Evolutionary conservation across 2,888 invertebrate genomes (phyloP), one percentile per base, ranked within the genome.

Genomic region (Caenorhabditis sp.): DNA sequence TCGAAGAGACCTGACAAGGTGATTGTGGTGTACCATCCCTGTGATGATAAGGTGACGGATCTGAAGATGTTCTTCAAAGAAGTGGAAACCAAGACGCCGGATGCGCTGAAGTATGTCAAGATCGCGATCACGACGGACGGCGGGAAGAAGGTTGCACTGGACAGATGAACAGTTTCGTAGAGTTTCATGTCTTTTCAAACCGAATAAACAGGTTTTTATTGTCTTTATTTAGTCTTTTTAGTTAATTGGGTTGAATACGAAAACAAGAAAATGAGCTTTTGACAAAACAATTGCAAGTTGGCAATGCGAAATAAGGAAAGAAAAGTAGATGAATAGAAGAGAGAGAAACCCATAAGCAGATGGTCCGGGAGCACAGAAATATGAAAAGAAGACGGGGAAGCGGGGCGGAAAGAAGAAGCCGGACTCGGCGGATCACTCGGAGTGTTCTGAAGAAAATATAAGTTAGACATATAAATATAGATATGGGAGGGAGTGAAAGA

Each of bases 391-490:
- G n/a, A n/a, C n/a, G n/a, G n/a, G n/a, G n/a, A n/a, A n/a, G n/a
- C n/a, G n/a, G n/a, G n/a, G n/a, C n/a, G n/a, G n/a, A n/a, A n/a
- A 18, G 35, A 40, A 15, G 22, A 35, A n/a, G 60, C 60, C 64
- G 74, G 74, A 74, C 74, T 58, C 65, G 47, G 64, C 64, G 44
- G 32, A 78, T 78, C 78, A 78, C 78, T 78, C 69, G 78, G 78
- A 78, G 76, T 65, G 74, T 50, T 61, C 61, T 55, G 60, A 40
- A 61, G 44, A 35, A 55, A 26, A 61, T 22, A 24, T 26, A 50
- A 15, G 18, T 53, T 53, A 51, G 26, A 6, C 9, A 32, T 32
- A 32, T 32, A 40, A 11, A 40, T 40, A 40, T 9, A 6, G 9
- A 6, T 32, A 32, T 32, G 5, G 13, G 2, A 40, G 13, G 13